Percentiles rank a stretch among this genome's conserved stretches.
These are phyloP conservation scores for Galeopterus variegatus DNA, from an alignment of 2,113 vertebrate genomes.

Conservation along the genomic window DNA sequence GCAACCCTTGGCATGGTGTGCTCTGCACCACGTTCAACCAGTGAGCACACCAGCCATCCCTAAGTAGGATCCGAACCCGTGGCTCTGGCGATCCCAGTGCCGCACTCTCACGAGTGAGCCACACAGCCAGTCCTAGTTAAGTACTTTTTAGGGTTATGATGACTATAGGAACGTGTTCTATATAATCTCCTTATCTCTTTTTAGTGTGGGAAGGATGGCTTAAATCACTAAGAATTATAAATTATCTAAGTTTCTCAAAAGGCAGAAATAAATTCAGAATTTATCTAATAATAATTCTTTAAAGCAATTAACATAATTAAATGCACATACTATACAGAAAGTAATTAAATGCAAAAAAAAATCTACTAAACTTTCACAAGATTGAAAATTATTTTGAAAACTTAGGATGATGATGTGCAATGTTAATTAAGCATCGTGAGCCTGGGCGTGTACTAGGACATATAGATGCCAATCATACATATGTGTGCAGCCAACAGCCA, in stretches of 20 bases:
- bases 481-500: background rate
- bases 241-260: slow-evolving; percentile 11
- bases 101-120: too few species aligned
- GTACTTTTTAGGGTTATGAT: background rate
- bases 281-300: background rate
- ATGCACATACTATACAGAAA: background rate
- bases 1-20: too few species aligned
- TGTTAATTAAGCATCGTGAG: background rate
- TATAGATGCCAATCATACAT: background rate
- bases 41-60: too few species aligned
- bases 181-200: background rate
- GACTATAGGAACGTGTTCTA: background rate
- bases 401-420: background rate
- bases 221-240: background rate
- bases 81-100: too few species aligned
- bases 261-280: background rate
- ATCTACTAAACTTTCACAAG: background rate
- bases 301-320: background rate
- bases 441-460: background rate
- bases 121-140: background rate
- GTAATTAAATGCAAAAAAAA: slow-evolving; percentile 12
- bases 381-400: slow-evolving; percentile 32
- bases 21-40: too few species aligned
- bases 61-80: too few species aligned
- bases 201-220: background rate